Conservation (phyloP, 2,113 vertebrate species). For the Murina feae region DNA sequence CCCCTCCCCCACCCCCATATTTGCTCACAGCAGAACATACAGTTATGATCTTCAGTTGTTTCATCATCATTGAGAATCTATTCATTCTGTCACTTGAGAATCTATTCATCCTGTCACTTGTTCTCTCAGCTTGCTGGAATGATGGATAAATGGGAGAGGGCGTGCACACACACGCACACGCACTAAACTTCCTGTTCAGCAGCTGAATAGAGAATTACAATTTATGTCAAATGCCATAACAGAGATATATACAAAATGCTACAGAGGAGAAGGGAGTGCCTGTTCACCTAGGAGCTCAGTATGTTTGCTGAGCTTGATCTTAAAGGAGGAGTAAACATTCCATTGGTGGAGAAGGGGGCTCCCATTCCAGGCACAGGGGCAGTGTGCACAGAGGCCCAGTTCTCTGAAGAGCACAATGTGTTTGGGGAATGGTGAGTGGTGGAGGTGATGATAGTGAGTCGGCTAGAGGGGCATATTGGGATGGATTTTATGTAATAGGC, state of each 20-base stretch:
- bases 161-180: neutral
- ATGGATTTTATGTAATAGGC: neutral
- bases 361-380: neutral
- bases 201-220: neutral
- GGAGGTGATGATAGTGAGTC: neutral
- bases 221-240: neutral
- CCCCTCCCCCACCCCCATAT: accelerated
- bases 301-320: neutral
- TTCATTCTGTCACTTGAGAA: neutral
- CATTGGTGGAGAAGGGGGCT: neutral
- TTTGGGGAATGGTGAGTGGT: neutral
- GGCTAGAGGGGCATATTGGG: neutral
- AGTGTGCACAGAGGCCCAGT: neutral
- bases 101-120: neutral
- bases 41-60: neutral
- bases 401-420: neutral
- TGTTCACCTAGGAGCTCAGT: neutral
- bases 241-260: neutral
- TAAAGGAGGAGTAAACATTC: neutral
- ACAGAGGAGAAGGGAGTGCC: neutral
- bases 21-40: neutral
- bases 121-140: neutral
- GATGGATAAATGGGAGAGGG: neutral
- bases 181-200: neutral
- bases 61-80: neutral